Conservation (phyloP, 2,888 invertebrate genomes). For the Hydraecia micacea region DNA sequence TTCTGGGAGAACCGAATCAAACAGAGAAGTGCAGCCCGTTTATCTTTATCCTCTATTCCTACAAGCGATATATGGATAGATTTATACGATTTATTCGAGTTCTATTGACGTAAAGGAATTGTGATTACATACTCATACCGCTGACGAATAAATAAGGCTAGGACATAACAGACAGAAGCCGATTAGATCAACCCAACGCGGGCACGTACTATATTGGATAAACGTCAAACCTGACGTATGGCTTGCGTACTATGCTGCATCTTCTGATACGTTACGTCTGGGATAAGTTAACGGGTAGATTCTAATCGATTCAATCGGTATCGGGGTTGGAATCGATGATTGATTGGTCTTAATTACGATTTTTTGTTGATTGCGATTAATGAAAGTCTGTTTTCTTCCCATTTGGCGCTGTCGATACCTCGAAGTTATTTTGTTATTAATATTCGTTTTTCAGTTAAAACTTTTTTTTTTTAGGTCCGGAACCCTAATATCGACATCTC, state of each 20-base stretch:
- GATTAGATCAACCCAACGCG: constrained; percentile 81
- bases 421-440: background rate
- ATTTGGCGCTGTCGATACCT: background rate
- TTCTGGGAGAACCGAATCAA: constrained; percentile 15
- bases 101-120: constrained; percentile 67
- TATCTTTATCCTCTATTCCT: constrained; percentile 22
- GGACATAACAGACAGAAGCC: constrained; percentile 68
- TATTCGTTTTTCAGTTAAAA: background rate
- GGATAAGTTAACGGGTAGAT: constrained; percentile 58
- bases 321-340: constrained; percentile 3
- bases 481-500: too few species aligned
- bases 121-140: constrained; percentile 69
- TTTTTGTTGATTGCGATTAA: background rate
- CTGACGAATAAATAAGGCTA: constrained; percentile 76
- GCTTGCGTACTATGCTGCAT: constrained; percentile 75
- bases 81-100: constrained; percentile 47
- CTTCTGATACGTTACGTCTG: constrained; percentile 67
- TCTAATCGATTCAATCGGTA: constrained; percentile 46
- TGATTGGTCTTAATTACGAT: background rate
- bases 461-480: background rate
- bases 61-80: constrained; percentile 30
- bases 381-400: background rate
- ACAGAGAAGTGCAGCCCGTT: constrained; percentile 23
- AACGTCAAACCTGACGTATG: constrained; percentile 87
- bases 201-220: constrained; percentile 88